Base-by-base conservation (phyloP, 2,113 vertebrate species). In the Pica pica region DNA sequence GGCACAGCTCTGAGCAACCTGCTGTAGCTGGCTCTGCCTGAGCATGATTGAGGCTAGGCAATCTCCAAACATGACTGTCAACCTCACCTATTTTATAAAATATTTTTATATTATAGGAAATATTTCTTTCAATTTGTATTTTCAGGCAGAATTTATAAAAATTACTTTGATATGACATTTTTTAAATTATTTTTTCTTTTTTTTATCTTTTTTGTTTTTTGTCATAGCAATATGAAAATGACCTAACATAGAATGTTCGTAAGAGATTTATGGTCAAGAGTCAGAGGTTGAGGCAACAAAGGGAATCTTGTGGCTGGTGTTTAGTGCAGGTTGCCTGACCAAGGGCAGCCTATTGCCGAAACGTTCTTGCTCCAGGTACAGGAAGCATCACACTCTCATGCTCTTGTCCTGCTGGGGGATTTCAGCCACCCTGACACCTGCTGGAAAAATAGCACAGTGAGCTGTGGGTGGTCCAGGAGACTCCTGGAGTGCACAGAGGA, bases 321-420 rank as follows among this genome's bases (percentile, higher is more conserved):
- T 78, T 28, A 28, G 13, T 10, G 19, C 16, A 37, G 30, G 20
- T 13, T 0, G 0, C 39, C 16, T 42, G 16, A 79, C 28, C 8
- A 59, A 22, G 4, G 16, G 7, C 3, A 49, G 8, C 3, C 7
- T 44, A 12, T 15, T 78, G 37, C 27, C 0, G 0, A 78, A 31
- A 11, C 1, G 7, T 86, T 68, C 59, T 50, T 82, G 15, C 23
- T 68, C 5, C 47, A 68, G 16, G 19, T 18, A 23, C 13, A 37
- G 26, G 2, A 86, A 8, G 1, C 21, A 70, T 5, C 1, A 3
- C 1, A 0, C 14, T 52, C 0, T 0, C 23, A 57, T 30, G 9
- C 1, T 56, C 13, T 42, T 13, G 2, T 63, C 23, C 20, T 57
- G 16, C 13, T 55, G 28, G 13, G 4, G 23, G 2, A 7, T 4